These are phyloP conservation scores for Archips xylosteana DNA, from an alignment of 2,888 invertebrate genomes.

Conservation along the genomic window DNA sequence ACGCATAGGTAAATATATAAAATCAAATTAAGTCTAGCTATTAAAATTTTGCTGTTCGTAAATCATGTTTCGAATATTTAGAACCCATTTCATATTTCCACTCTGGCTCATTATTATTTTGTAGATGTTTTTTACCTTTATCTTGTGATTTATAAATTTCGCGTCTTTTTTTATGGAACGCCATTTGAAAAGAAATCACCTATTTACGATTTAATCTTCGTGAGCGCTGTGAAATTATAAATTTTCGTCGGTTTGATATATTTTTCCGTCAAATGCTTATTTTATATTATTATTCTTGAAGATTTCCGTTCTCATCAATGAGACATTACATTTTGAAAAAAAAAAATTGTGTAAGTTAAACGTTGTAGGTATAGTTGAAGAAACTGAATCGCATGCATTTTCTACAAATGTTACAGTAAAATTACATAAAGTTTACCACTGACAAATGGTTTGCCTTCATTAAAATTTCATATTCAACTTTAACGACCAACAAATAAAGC, in stretches of 20 bases:
- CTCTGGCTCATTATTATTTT: slow-evolving; percentile 5
- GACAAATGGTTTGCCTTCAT: too few relatives aligned
- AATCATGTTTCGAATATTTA: background rate
- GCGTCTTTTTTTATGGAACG: background rate
- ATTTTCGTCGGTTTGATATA: background rate
- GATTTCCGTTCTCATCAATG: too few relatives aligned
- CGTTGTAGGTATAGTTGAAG: too few relatives aligned
- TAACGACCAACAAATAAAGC: too few relatives aligned
- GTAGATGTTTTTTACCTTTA: background rate
- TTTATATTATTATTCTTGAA: background rate
- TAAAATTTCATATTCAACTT: too few relatives aligned
- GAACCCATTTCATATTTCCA: background rate
- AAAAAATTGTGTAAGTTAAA: too few relatives aligned
- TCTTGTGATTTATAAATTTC: background rate
- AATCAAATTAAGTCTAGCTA: too few relatives aligned
- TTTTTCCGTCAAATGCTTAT: background rate
- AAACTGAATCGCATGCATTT: too few relatives aligned
- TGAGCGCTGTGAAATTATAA: background rate
- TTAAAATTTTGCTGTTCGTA: background rate
- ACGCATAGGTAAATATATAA: too few relatives aligned
- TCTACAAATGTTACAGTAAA: too few relatives aligned
- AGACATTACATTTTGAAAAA: too few relatives aligned
- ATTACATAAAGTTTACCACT: too few relatives aligned
- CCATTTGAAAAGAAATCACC: slow-evolving; percentile 1
- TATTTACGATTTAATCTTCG: slow-evolving; percentile 1